Conservation (phyloP, 2,888 invertebrate species). For the Dasypogon diadema region DNA sequence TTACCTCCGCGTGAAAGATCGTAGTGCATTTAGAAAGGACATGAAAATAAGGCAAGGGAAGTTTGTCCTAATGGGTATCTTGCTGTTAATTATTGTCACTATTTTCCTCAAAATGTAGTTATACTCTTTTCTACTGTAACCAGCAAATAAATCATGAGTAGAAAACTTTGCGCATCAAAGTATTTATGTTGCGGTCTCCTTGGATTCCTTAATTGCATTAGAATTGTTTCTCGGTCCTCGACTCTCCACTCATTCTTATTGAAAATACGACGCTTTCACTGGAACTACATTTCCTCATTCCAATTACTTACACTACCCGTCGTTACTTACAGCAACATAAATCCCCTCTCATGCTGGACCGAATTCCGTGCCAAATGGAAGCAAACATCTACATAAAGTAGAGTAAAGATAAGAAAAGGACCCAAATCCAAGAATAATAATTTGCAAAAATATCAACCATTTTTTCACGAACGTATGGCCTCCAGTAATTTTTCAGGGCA, state of each 20-base stretch:
- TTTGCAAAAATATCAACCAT: conserved; percentile 22
- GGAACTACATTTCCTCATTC: background rate
- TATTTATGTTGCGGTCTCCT: too few relatives aligned
- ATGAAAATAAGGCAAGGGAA: too few relatives aligned
- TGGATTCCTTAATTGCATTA: conserved; percentile 22
- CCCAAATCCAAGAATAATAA: conserved; percentile 45
- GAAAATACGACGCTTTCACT: too few relatives aligned
- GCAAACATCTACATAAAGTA: conserved; percentile 8
- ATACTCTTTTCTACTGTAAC: too few relatives aligned
- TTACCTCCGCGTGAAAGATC: too few relatives aligned
- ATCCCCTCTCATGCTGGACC: background rate
- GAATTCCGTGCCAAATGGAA: conserved; percentile 34
- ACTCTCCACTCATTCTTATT: background rate
- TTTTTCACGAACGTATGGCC: conserved; percentile 12
- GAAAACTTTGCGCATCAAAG: too few relatives aligned
- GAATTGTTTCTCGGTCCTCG: conserved; percentile 20
- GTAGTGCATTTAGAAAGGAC: too few relatives aligned
- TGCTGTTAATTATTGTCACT: too few relatives aligned
- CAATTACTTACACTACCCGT: conserved; percentile 23
- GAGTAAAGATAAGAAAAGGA: conserved; percentile 5
- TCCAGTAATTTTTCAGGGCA: conserved; percentile 2
- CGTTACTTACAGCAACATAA: conserved; percentile 36
- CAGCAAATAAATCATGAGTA: too few relatives aligned
- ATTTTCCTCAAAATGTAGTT: too few relatives aligned
- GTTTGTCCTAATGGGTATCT: too few relatives aligned